phyloP scores from a whole-genome alignment of 2,797 vertebrate genomes.

The Microhierax caerulescens region DNA sequence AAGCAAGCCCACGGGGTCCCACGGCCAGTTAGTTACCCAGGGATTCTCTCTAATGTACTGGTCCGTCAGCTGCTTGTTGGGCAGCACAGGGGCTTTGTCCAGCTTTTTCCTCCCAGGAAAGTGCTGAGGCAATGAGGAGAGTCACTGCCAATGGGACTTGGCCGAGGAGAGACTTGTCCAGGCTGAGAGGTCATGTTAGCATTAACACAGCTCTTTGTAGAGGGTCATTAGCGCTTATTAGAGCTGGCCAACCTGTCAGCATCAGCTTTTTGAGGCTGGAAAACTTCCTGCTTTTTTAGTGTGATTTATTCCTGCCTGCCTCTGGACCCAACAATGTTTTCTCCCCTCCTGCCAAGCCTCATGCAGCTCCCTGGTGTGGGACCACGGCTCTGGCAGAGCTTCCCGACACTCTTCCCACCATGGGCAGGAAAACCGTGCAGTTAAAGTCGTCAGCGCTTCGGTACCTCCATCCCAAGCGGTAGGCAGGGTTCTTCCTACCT shows the following conservation, averaged over 20 bases:
- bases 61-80: background rate
- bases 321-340: background rate
- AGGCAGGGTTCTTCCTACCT: slow-evolving; percentile 66
- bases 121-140: background rate
- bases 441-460: rapidly evolving
- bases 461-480: background rate
- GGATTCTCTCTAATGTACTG: background rate
- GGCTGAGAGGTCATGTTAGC: background rate
- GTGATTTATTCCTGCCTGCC: background rate
- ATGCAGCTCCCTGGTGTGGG: background rate
- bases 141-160: background rate
- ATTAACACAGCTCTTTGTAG: background rate
- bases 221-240: background rate
- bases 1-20: background rate
- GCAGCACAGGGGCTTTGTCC: background rate
- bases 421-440: background rate
- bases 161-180: background rate
- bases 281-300: background rate
- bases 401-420: background rate
- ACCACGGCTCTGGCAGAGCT: background rate
- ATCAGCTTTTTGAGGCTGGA: background rate
- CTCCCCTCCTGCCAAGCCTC: background rate
- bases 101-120: background rate
- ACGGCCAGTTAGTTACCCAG: background rate
- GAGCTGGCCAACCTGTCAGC: background rate